Conservation (phyloP, 2,888 invertebrate genomes). For the Sesia apiformis region DNA sequence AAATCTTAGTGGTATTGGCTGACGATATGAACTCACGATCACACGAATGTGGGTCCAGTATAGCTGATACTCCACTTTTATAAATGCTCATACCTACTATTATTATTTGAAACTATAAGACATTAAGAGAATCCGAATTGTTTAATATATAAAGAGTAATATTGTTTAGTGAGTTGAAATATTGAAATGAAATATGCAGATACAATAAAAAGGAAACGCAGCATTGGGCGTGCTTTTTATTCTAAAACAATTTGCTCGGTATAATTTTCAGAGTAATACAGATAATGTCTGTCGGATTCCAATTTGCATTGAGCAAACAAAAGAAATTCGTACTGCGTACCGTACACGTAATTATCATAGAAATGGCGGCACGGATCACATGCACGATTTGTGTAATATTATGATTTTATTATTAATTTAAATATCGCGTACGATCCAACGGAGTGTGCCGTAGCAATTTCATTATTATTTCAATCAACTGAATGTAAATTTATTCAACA, state of each 20-base stretch:
- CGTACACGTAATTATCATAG: slow-evolving; percentile 56
- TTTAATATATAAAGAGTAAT: too few species aligned
- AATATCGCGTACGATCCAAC: slow-evolving; percentile 63
- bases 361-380: slow-evolving; percentile 42
- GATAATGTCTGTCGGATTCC: slow-evolving; percentile 4
- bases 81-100: too few species aligned
- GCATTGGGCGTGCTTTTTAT: background rate
- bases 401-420: slow-evolving; percentile 73
- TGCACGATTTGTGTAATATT: slow-evolving; percentile 63
- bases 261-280: background rate
- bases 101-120: too few species aligned
- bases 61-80: too few species aligned
- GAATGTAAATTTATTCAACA: slow-evolving; percentile 75
- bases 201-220: background rate
- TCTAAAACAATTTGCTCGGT: background rate
- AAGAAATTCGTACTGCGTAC: slow-evolving; percentile 32
- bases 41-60: too few species aligned
- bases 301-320: slow-evolving; percentile 39
- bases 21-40: too few species aligned
- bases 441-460: slow-evolving; percentile 69
- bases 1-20: too few species aligned
- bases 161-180: too few species aligned
- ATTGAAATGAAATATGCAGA: too few species aligned
- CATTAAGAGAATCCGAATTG: too few species aligned
- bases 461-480: slow-evolving; percentile 75